Base-by-base conservation (phyloP, 2,797 vertebrate species). In the Pangasius mekongensis region DNA sequence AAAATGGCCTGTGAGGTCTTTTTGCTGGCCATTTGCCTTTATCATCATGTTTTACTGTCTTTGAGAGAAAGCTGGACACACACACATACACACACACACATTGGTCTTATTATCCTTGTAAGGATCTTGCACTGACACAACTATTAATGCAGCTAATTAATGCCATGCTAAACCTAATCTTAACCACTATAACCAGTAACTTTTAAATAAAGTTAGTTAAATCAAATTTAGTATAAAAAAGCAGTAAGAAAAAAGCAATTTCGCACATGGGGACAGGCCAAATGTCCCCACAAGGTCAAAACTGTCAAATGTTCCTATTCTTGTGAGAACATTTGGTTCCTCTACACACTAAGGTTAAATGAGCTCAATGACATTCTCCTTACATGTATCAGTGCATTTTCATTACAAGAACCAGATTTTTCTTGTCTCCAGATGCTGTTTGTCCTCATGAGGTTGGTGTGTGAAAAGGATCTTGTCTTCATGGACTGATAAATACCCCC, bases 401-500 rank as follows among this genome's bases (percentile, higher is more conserved):
- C 9, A 58, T 56, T 58, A 39, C 56, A 81, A 39, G 11, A 81
- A 60, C 36, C 56, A 64, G 54, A 27, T 64, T 83, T 83, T n/a
- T 47, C 47, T 30, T 77, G 74, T 77, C 77, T 80, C 77, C 52
- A 80, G 52, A 56, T 80, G 77, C 22, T 80, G 77, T 80, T 80
- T 80, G 77, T 80, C 77, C 77, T 80, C 76, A 33, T 54, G n/a
- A 78, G 27, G 11, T 54, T 77, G 49, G n/a, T 78, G 76, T 78
- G n/a, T 84, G 83, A 69, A 84, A 47, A 62, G 86, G 86, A 91
- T 74, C 43, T 74, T 83, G 58, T 82, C 56, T 43, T 84, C 80
- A 84, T 77, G 67, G 36, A 77, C 20, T 67, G 49, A 80, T 47
- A 88, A 24, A 87, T n/a, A 73, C 43, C 7, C 18, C 27, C 36